Percentiles rank a stretch among this genome's conserved stretches.
Conservation (phyloP, 2,888 invertebrate genomes). For the Trisateles emortualis region DNA sequence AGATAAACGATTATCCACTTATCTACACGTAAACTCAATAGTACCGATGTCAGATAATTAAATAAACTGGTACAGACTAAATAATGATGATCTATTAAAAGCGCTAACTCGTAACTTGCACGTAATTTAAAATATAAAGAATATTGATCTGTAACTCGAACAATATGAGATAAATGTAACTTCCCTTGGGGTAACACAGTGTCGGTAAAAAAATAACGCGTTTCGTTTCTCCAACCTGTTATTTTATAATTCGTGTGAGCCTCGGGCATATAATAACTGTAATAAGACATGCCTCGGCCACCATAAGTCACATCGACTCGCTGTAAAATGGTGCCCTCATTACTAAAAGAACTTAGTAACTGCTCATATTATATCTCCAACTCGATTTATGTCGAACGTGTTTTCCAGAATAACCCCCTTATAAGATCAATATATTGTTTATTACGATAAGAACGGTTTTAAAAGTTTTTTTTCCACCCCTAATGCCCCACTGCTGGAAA, state of each 20-base stretch:
- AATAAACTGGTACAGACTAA: slow-evolving; percentile 18
- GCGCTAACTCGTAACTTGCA: slow-evolving; percentile 26
- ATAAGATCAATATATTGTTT: slow-evolving; percentile 4
- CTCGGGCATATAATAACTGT: slow-evolving; percentile 75
- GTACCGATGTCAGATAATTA: not conserved
- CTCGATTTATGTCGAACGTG: slow-evolving; percentile 16
- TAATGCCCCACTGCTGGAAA: too few relatives aligned
- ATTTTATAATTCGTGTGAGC: slow-evolving; percentile 72
- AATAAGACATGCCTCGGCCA: slow-evolving; percentile 65
- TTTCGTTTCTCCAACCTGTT: slow-evolving; percentile 50
- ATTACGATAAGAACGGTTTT: not conserved
- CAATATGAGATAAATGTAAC: slow-evolving; percentile 45
- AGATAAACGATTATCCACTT: too few relatives aligned
- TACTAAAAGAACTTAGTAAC: slow-evolving; percentile 51
- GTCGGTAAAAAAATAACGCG: slow-evolving; percentile 46
- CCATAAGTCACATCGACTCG: slow-evolving; percentile 73
- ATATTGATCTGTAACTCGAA: slow-evolving; percentile 38
- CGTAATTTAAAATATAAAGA: slow-evolving; percentile 36
- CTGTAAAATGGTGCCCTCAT: slow-evolving; percentile 46
- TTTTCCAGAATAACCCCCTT: slow-evolving; percentile 2
- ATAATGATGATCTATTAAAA: slow-evolving; percentile 39
- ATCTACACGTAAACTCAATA: too few relatives aligned
- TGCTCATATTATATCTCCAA: slow-evolving; percentile 44
- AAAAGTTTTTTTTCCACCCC: not conserved
- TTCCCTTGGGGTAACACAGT: slow-evolving; percentile 53